Evolutionary conservation across 2,113 vertebrate species (phyloP).

Genomic region (Anguilla japonica): DNA sequence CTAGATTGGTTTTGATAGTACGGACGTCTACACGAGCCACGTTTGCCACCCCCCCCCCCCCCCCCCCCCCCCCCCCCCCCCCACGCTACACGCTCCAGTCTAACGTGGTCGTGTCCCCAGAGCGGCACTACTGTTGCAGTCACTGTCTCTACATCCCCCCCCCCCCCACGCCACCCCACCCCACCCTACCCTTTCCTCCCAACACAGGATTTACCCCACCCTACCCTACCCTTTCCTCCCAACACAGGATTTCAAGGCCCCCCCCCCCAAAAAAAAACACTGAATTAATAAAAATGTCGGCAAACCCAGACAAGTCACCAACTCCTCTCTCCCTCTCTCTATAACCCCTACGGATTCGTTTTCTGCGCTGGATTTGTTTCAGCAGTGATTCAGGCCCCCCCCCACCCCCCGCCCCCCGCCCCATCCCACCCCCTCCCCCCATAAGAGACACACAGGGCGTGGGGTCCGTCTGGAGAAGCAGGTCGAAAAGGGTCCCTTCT

Average conservation of each 20-base stretch:
- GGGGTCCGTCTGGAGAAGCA: conserved; percentile 74
- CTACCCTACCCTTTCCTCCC: background rate
- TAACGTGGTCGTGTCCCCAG: background rate
- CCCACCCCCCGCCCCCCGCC: conserved; percentile 68
- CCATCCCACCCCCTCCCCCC: conserved; percentile 71
- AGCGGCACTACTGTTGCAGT: background rate
- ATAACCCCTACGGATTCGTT: conserved; percentile 31
- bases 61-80: too few relatives aligned
- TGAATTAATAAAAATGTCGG: background rate
- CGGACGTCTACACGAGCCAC: too few relatives aligned
- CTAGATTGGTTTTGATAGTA: background rate
- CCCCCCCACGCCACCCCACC: background rate
- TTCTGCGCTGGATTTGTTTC: conserved; percentile 30
- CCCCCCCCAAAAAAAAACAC: background rate
- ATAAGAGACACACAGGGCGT: conserved; percentile 77
- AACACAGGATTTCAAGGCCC: background rate
- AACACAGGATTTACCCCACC: conserved; percentile 39
- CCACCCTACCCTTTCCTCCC: background rate
- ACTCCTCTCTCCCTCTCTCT: conserved; percentile 27
- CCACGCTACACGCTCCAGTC: too few relatives aligned
- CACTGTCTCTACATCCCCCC: background rate
- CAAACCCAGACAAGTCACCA: background rate
- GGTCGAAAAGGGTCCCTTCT: conserved; percentile 71
- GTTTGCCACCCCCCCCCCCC: background rate
- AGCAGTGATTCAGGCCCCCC: conserved; percentile 71